Conservation (phyloP, 2,888 invertebrate genomes). For the Alloscopus bannaensis region DNA sequence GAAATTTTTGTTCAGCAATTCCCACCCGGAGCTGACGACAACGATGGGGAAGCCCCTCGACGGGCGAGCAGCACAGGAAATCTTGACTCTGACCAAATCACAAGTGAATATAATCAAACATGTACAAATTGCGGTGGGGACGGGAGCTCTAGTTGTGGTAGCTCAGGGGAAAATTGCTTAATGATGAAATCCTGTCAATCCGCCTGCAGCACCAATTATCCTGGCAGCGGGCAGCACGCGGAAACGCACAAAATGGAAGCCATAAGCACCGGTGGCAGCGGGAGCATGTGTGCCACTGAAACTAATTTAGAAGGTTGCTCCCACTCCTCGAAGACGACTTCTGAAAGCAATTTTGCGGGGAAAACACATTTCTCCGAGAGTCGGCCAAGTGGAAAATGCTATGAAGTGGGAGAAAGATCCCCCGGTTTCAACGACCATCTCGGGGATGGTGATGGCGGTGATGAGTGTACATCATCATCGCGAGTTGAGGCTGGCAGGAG, state of each 20-base stretch:
- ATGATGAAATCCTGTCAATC: constrained; percentile 33
- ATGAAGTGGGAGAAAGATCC: constrained; percentile 46
- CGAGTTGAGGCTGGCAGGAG: constrained; percentile 17
- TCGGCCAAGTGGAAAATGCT: constrained; percentile 42
- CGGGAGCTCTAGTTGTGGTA: not conserved
- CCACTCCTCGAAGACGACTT: not conserved
- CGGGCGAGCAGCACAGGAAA: constrained; percentile 68
- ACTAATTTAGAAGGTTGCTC: constrained; percentile 7
- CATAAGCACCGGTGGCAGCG: too few relatives aligned
- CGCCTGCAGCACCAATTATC: constrained; percentile 13
- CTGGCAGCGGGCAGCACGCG: constrained; percentile 8
- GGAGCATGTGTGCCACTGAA: not conserved
- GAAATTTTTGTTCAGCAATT: constrained; percentile 73
- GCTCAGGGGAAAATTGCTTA: constrained; percentile 21
- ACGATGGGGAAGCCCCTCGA: constrained; percentile 72
- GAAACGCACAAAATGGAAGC: not conserved
- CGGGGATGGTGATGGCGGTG: constrained; percentile 24
- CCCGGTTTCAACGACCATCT: constrained; percentile 34
- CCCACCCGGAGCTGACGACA: constrained; percentile 72
- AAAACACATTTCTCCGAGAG: constrained; percentile 44
- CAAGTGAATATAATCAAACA: constrained; percentile 9
- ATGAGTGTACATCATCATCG: constrained; percentile 27
- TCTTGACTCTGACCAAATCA: constrained; percentile 58
- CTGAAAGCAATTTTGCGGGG: constrained; percentile 36
- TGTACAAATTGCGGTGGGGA: constrained; percentile 28